These are phyloP conservation scores for Chitala chitala DNA, from an alignment of 2,113 vertebrate genomes.

Conservation along the genomic window DNA sequence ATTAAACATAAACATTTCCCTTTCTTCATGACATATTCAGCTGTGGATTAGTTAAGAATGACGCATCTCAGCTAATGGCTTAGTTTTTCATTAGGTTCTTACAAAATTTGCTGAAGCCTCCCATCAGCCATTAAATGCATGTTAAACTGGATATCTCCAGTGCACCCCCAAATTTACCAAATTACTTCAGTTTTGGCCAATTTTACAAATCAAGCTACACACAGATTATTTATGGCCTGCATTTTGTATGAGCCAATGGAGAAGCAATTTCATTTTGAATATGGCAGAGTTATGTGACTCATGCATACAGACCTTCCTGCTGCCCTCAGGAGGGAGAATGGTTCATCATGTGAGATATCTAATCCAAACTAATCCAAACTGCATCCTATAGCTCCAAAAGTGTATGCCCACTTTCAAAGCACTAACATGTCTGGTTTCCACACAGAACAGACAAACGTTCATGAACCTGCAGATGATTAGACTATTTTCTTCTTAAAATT, in stretches of 20 bases:
- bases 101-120: background rate
- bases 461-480: no score
- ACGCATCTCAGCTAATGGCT: background rate
- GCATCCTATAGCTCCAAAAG: no score
- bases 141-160: background rate
- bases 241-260: conserved; percentile 3
- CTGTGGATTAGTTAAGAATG: background rate
- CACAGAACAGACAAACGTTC: no score
- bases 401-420: no score
- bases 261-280: background rate
- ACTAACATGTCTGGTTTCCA: no score
- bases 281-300: background rate
- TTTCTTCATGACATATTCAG: background rate
- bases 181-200: background rate
- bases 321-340: background rate
- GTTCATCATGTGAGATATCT: background rate
- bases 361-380: no score
- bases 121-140: background rate
- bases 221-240: background rate
- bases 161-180: background rate
- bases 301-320: conserved; percentile 6
- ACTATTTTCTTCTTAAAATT: no score
- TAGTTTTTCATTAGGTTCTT: conserved; percentile 5
- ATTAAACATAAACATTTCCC: no score
- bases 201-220: background rate